A percentile compares a stretch with the other conserved stretches of the same genome.
phyloP scores from a whole-genome alignment of 1,140 invertebrate genomes.

The Papilio machaon region DNA sequence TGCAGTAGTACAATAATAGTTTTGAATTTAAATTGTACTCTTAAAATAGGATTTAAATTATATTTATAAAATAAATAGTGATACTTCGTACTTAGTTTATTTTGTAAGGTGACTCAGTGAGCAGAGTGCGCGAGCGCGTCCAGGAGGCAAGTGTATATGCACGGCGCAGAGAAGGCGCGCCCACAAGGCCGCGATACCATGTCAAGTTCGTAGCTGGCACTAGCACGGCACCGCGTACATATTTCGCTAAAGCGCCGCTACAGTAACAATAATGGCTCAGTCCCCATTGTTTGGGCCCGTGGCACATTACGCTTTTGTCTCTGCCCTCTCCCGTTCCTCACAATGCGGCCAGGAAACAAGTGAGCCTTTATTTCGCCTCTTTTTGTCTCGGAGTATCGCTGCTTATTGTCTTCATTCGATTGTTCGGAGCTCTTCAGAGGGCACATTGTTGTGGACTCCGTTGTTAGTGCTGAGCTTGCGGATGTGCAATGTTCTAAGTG shows the following conservation, averaged over 20 bases:
- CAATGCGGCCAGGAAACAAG: conserved; percentile 82
- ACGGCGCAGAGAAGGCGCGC: conserved; percentile 44
- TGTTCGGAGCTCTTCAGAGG: conserved; percentile 81
- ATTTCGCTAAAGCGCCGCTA: conserved; percentile 77
- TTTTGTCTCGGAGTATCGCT: conserved; percentile 82
- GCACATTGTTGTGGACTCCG: conserved; percentile 80
- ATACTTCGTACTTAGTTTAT: neutral
- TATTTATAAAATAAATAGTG: neutral
- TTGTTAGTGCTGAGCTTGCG: conserved; percentile 80
- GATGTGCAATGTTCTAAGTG: conserved; percentile 79
- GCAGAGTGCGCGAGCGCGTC: neutral
- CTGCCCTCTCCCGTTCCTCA: conserved; percentile 80
- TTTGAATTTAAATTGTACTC: neutral
- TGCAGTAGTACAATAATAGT: neutral
- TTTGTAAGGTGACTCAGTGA: conserved; percentile 51
- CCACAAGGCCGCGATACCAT: conserved; percentile 74
- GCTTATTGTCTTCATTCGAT: conserved; percentile 82
- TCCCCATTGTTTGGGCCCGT: conserved; percentile 80
- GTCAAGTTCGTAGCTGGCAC: conserved; percentile 75
- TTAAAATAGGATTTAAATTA: neutral
- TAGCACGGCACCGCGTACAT: conserved; percentile 64
- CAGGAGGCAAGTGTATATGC: conserved; percentile 44
- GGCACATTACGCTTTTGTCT: conserved; percentile 82
- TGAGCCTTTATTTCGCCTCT: conserved; percentile 82
- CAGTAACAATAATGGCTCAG: conserved; percentile 81